Base-by-base conservation (phyloP, 2,797 vertebrate species). In the Ataeniobius toweri region DNA sequence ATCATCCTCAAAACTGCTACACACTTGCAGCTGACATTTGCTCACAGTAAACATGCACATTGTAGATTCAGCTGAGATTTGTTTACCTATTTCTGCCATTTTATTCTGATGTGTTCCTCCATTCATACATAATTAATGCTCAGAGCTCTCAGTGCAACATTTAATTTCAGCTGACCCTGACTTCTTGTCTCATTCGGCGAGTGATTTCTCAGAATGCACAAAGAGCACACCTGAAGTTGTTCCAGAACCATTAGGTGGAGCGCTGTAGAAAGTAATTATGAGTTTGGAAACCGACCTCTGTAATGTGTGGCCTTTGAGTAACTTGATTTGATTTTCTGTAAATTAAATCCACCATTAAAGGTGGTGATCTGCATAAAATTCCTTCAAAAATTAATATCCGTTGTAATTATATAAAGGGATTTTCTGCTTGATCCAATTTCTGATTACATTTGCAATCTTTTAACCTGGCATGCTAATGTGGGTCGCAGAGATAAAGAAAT, bases 381-480 rank as follows among this genome's bases (percentile, higher is more conserved):
- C 80, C 61, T 69, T 77, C 76, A 81, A 76, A 18, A 39, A 24
- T 75, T 79, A 83, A 86, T 83, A 82, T 79, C 80, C 53, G 41
- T 5, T 24, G n/a, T 55, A 53, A 85, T 71, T 63, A 69, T 5
- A 7, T 56, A 53, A 26, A 48, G 51, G 80, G 24, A 80, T 68
- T 73, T 74, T 63, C 5, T 58, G 55, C 80, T 70, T 83, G 28
- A 41, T 71, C 73, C 73, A 75, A 74, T 39, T 26, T 79, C 39
- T 80, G 77, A 89, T 86, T 86, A 81, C 36, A 82, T 78, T 74
- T 31, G 77, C 69, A 75, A 84, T 81, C 68, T 76, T 79, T 79
- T 79, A 83, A 87, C 76, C 82, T 18, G 1, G 0, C 67, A 63
- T 80, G 72, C 76, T 69, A 76, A 86, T 79, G 79, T 77, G 20